A percentile compares a stretch with the other conserved stretches of the same genome.
Conservation (phyloP, 2,113 vertebrate genomes). For the Donacobius atricapilla region DNA sequence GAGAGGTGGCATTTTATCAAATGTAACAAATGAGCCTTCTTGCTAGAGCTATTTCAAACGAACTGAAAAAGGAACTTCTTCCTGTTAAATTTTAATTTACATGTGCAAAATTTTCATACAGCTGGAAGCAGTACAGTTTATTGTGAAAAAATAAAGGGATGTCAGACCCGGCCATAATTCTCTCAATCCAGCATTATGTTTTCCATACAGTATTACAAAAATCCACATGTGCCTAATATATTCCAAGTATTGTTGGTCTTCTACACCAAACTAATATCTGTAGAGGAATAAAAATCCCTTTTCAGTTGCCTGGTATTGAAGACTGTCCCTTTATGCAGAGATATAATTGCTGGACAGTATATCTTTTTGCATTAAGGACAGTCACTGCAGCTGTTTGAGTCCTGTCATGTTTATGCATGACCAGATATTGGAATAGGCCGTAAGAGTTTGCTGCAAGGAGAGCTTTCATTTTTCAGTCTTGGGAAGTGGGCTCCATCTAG, state of each 20-base stretch:
- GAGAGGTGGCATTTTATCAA: background rate
- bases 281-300: background rate
- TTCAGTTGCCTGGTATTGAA: background rate
- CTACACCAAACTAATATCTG: background rate
- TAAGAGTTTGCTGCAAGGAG: background rate
- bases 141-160: background rate
- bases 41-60: background rate
- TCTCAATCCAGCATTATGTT: background rate
- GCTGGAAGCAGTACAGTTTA: background rate
- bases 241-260: background rate
- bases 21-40: background rate
- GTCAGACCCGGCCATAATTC: fast-evolving
- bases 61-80: background rate
- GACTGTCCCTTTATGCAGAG: background rate
- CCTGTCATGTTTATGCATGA: background rate
- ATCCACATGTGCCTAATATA: background rate
- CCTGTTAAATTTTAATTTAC: background rate
- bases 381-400: background rate
- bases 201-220: background rate
- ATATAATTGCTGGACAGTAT: background rate
- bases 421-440: background rate
- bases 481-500: slow-evolving; percentile 76
- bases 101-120: background rate
- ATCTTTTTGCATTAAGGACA: background rate
- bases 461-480: slow-evolving; percentile 31